Percentiles rank a stretch among this genome's conserved stretches.
These are phyloP conservation scores for Eupristina koningsbergeri DNA, from an alignment of 1,140 invertebrate genomes.

Conservation along the genomic window DNA sequence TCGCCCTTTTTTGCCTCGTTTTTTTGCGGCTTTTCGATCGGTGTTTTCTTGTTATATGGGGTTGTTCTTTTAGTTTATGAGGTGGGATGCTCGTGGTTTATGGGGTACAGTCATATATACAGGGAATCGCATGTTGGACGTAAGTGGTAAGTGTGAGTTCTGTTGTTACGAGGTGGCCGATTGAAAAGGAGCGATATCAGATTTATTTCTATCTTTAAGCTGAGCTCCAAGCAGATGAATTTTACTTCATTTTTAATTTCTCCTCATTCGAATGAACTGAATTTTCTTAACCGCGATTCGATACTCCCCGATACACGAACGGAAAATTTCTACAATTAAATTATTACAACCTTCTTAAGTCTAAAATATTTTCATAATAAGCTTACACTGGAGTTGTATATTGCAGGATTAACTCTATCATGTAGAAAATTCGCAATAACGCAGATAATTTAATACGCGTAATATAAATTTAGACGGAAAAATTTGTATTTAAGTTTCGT, in stretches of 20 bases:
- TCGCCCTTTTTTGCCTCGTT: not conserved
- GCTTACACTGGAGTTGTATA: not conserved
- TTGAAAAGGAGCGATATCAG: not conserved
- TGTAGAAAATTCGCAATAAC: not conserved
- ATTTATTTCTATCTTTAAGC: constrained; percentile 24
- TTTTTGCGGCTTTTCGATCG: not conserved
- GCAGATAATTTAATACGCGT: not conserved
- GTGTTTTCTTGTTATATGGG: not conserved
- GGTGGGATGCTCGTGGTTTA: not conserved
- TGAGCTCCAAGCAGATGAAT: not conserved
- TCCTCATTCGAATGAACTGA: not conserved
- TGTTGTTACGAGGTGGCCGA: not conserved
- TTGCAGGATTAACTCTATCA: not conserved
- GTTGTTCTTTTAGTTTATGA: constrained; percentile 21
- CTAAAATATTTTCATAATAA: not conserved
- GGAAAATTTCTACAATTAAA: not conserved
- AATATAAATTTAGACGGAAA: not conserved
- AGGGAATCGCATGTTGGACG: not conserved
- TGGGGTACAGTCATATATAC: not conserved
- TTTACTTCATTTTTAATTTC: not conserved
- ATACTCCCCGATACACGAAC: not conserved
- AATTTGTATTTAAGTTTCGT: no score
- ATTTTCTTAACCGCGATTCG: not conserved
- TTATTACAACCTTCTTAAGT: not conserved
- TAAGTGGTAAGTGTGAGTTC: constrained; percentile 6